Evolutionary conservation across 2,888 invertebrate species (phyloP).

Genomic region (Zhengitettix transpicula): DNA sequence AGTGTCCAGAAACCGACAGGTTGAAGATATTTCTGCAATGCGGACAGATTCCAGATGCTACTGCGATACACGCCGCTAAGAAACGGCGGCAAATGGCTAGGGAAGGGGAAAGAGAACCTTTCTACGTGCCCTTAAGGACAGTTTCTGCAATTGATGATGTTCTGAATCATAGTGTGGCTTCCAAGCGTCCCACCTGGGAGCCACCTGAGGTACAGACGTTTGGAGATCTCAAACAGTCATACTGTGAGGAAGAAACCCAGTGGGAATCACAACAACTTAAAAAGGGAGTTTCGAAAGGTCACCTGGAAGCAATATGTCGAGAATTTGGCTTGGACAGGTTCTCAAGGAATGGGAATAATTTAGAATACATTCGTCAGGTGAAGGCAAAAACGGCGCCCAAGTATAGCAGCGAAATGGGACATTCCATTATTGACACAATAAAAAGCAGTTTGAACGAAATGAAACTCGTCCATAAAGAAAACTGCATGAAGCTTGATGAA

Average conservation of each 20-base stretch:
- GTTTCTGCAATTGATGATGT: no score
- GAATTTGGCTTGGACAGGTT: background rate
- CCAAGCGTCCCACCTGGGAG: no score
- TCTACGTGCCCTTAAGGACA: no score
- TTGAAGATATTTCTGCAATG: conserved; percentile 54
- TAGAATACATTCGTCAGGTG: background rate
- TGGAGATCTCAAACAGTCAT: no score
- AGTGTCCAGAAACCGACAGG: conserved; percentile 47
- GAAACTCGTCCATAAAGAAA: background rate
- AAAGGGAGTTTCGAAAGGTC: conserved; percentile 66
- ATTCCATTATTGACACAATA: background rate
- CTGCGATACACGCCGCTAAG: conserved; percentile 91
- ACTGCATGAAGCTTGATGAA: background rate
- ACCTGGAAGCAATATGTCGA: conserved; percentile 23
- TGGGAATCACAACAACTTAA: conserved; percentile 97
- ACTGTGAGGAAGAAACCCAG: conserved; percentile 49
- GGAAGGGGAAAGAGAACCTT: conserved; percentile 46
- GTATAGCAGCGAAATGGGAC: background rate
- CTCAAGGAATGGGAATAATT: background rate
- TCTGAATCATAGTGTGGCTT: no score
- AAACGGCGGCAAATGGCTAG: conserved; percentile 88
- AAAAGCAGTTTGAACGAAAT: background rate
- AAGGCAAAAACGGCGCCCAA: background rate
- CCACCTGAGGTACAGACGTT: no score
- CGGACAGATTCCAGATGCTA: conserved; percentile 92